Evolutionary conservation across 2,797 vertebrate genomes (phyloP), one percentile per base, ranked within the genome.

Genomic region (Darevskia mixta): DNA sequence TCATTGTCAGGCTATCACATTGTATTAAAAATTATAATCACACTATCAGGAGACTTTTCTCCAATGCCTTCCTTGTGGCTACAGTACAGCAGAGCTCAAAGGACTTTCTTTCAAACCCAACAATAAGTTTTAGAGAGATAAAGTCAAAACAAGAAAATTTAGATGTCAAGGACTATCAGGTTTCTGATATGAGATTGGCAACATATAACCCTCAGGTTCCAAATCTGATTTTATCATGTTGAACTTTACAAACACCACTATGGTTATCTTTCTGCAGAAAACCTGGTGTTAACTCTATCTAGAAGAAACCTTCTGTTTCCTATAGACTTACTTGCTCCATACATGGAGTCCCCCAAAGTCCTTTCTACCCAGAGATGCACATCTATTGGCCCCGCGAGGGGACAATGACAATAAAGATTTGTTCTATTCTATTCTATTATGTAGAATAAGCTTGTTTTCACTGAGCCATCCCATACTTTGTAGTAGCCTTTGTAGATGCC

Each of bases 11-110:
- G 38, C 20, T 80, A 75, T 67, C 43, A 38, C 43, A 75, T 75
- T 69, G 73, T 69, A 83, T 87, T 79, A 69, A 87, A 61, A 84
- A 87, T 80, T 41, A 72, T 94, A 94, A 89, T 88, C 55, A 89
- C 38, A 15, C 13, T 13, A 87, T 86, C 55, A 43, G 71, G 73
- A 88, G 45, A 88, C 83, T 87, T 45, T 91, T 87, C 73, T 72
- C n/a, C 43, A 78, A 27, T 2, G 73, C 76, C 20, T 81, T 93
- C 67, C 25, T 86, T 90, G 73, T 64, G 15, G 2, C n/a, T 84
- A 89, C 84, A 82, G 8, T 76, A 88, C 77, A 4, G 18, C 1
- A 66, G 5, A 79, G 1, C 25, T 23, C 80, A 94, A 92, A 88
- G 41, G 4, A 0, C 76, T 79, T 77, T 76, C 3, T 5, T 84